Conservation (phyloP, 2,113 vertebrate species). For the Egretta garzetta region DNA sequence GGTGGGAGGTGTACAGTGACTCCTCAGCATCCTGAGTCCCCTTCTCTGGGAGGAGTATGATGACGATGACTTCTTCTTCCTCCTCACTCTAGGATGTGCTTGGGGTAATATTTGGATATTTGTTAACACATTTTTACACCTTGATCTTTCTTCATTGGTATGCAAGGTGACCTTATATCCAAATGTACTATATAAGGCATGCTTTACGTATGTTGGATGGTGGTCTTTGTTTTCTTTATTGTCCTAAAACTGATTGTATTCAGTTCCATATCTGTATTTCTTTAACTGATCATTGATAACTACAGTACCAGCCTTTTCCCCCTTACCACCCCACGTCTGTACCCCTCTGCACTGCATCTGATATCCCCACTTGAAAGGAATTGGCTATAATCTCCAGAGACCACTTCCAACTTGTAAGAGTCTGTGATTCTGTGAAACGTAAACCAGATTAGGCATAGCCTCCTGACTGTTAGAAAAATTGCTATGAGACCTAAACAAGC, state of each 20-base stretch:
- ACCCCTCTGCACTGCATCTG: background rate
- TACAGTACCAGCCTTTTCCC: background rate
- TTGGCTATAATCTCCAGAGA: background rate
- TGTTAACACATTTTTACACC: background rate
- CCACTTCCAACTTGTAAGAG: background rate
- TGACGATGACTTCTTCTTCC: background rate
- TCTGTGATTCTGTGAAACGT: background rate
- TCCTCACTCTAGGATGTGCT: background rate
- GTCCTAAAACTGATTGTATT: background rate
- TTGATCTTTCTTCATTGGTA: background rate
- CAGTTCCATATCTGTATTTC: background rate
- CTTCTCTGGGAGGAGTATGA: background rate
- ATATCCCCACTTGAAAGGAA: background rate
- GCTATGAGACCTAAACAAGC: background rate
- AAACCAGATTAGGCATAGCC: background rate
- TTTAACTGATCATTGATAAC: background rate
- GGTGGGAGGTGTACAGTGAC: rapidly evolving
- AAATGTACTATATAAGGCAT: background rate
- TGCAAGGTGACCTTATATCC: background rate
- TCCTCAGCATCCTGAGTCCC: background rate
- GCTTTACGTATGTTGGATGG: background rate
- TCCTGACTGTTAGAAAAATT: background rate
- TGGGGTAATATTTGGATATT: background rate
- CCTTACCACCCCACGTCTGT: background rate
- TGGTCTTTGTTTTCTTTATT: background rate